Evolutionary conservation across 2,888 invertebrate species (phyloP).

Genomic region (Gandaritis pyraliata): DNA sequence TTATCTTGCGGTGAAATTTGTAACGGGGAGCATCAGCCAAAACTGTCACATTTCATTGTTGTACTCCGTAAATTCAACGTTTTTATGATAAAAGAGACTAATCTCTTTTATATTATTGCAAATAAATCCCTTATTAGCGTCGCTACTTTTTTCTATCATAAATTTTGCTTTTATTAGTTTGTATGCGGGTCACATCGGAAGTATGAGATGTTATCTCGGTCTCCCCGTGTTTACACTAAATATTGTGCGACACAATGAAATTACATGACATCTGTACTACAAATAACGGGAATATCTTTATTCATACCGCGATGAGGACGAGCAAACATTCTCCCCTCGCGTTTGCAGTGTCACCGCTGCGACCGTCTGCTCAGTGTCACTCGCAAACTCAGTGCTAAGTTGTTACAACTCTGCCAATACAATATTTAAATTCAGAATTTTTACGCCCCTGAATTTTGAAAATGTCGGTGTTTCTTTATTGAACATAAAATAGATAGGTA

Average conservation of each 20-base stretch:
- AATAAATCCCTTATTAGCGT: conserved; percentile 76
- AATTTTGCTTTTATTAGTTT: conserved; percentile 70
- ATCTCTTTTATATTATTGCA: conserved; percentile 71
- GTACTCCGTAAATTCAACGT: conserved; percentile 52
- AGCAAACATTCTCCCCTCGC: conserved; percentile 76
- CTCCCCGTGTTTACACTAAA: conserved; percentile 83
- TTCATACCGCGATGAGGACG: conserved; percentile 73
- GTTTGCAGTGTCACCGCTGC: conserved; percentile 65
- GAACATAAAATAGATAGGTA: no score
- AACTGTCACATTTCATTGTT: conserved; percentile 42
- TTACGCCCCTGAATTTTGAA: not conserved
- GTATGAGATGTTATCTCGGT: conserved; percentile 78
- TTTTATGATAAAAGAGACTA: conserved; percentile 64
- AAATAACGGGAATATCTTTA: conserved; percentile 84
- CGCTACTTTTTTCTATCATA: conserved; percentile 64
- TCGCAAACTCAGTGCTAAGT: conserved; percentile 44
- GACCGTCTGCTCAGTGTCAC: conserved; percentile 78
- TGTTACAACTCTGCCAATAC: conserved; percentile 42
- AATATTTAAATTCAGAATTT: conserved; percentile 20
- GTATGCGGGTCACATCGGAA: conserved; percentile 67
- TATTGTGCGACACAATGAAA: conserved; percentile 83
- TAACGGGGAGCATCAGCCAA: conserved; percentile 29
- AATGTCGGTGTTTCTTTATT: no score
- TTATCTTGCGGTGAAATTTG: conserved; percentile 30
- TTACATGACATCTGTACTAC: conserved; percentile 85